These are phyloP conservation scores for Halcyon malimbica DNA, from an alignment of 2,113 vertebrate species.

Conservation along the genomic window DNA sequence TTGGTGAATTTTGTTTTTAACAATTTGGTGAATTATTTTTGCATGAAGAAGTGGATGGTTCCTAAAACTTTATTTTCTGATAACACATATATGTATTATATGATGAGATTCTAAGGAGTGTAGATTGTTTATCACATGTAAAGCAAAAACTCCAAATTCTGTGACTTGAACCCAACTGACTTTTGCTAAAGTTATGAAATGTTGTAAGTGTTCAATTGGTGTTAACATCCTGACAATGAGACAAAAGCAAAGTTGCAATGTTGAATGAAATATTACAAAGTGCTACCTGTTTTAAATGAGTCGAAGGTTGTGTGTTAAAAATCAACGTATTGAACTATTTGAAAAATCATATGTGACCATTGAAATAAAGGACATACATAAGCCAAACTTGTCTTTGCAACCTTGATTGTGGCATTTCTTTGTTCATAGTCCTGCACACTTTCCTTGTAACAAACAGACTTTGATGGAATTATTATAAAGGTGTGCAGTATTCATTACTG, in stretches of 20 bases:
- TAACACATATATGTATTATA: not conserved
- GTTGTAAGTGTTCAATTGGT: not conserved
- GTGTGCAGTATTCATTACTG: not conserved
- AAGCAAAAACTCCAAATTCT: not conserved
- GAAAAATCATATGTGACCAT: not conserved
- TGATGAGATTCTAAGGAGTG: not conserved
- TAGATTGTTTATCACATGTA: not conserved
- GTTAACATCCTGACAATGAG: not conserved
- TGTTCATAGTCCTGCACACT: not conserved
- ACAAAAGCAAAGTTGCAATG: not conserved
- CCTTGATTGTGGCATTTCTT: not conserved
- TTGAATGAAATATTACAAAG: not conserved
- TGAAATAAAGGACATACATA: not conserved
- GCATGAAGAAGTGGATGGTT: not conserved
- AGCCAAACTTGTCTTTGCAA: not conserved
- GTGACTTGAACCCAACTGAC: not conserved
- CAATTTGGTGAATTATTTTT: not conserved
- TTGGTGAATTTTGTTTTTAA: not conserved
- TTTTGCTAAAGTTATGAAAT: not conserved
- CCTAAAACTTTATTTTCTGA: not conserved
- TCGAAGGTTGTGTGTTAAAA: not conserved
- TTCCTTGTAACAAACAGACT: not conserved
- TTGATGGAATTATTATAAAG: not conserved
- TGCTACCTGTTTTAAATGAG: not conserved
- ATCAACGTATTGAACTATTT: not conserved